Evolutionary conservation across 2,888 invertebrate species (phyloP), one percentile per base, ranked within the genome.

Genomic region (Caenorhabditis angaria): DNA sequence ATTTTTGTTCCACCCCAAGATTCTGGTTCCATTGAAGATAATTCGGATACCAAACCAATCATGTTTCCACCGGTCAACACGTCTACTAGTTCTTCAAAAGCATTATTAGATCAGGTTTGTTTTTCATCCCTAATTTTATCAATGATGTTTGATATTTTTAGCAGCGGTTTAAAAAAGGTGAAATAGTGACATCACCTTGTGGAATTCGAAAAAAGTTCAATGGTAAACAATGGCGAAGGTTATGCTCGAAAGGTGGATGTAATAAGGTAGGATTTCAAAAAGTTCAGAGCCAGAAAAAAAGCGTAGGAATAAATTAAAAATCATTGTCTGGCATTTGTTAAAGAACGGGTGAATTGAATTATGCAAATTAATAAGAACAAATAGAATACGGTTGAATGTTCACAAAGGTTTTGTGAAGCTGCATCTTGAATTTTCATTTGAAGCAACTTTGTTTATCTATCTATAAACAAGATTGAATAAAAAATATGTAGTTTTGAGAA

Each of bases 121-220:
- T n/a, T n/a, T n/a, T n/a, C n/a, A n/a, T n/a, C n/a, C n/a, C n/a
- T n/a, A n/a, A n/a, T n/a, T n/a, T n/a, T n/a, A n/a, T n/a, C n/a
- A n/a, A n/a, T n/a, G n/a, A n/a, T 14, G 27, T 32, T 35, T 8
- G 25, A 2, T 20, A 50, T 18, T 66, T 76, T 0, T 53, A 76
- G 72, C 72, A 76, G 53, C 61, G 77, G 32, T 78, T 71, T 61
- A 74, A 70, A 61, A 97, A 97, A 90, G 97, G 97, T 80, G 97
- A 99, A 66, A 83, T 85, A 22, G 83, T 85, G 41, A 92, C 93
- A 4, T 94, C 94, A 58, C 94, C 94, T 3, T 94, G 93, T 83
- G 97, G 97, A 78, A 95, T 99, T 84, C 91, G 97, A 18, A 99
- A 99, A 90, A 99, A 97, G 90, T 99, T 95, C 89, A 99, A 99